Base-by-base conservation (phyloP, 2,888 invertebrate species). In the Drosophila helvetica region DNA sequence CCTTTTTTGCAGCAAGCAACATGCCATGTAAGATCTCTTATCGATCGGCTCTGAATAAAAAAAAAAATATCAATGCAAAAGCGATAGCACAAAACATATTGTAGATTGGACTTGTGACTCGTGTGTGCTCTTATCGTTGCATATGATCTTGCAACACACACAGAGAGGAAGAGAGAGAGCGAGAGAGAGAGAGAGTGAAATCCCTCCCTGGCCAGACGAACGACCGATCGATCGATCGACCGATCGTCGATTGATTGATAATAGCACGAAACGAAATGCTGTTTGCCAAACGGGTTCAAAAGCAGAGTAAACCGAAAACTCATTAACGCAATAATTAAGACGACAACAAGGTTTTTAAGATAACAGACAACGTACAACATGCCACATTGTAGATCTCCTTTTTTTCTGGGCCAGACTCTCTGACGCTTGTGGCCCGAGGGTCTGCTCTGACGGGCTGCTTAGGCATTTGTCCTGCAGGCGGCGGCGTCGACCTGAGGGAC, bases 271-370 rank as follows among this genome's bases (percentile, higher is more conserved):
- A 83, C 74, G 88, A 78, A 78, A 84, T 55, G 33, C 56, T 68
- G 69, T 38, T 47, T 17, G 65, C 18, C 68, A 81, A 88, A 83
- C 83, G 88, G 81, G 83, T 83, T 83, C 61, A 74, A 69, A 60
- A 64, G 48, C 30, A 78, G 85, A 77, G 83, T 78, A 86, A 90
- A 89, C 84, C 79, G 86, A 90, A 90, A 89, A 90, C 89, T 89
- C 90, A 89, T 89, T 89, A 89, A 89, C 90, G 89, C 90, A 90
- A 90, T 90, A 89, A 89, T 89, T 89, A 89, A 89, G 89, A 90
- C 89, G 89, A 89, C 89, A 89, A 89, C 89, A 90, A 90, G 89
- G 89, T 87, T 88, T 86, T 86, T 82, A 86, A 89, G 90, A 89
- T 90, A 90, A 89, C 75, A 75, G 68, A 67, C 67, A 73, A 64